Base-by-base conservation (phyloP, 2,888 invertebrate species). In the Apotomis turbidana region DNA sequence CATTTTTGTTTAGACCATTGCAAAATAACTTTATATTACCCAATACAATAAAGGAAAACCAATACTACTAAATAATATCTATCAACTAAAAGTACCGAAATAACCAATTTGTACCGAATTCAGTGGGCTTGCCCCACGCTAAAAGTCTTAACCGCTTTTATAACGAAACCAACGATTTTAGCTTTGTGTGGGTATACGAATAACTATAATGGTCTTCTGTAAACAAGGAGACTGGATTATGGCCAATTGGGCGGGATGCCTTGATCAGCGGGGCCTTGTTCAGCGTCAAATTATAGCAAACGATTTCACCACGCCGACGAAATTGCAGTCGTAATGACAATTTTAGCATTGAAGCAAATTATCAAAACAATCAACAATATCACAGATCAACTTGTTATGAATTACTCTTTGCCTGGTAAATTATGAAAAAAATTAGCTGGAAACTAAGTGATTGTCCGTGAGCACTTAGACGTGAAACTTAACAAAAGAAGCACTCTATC, bases 181-280 rank as follows among this genome's bases (percentile, higher is more conserved):
- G 6, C 9, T 8, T 0, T 49, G n/a, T 58, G 52, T 46, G 51
- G 51, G 38, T 52, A 71, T 60, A 57, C n/a, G 49, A 36, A 57
- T 38, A 62, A 51, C 13, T 59, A 13, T 52, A 51, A 58, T 38
- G 13, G 15, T n/a, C 52, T 55, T 59, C 38, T 66, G 69, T 66
- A 52, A 68, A 68, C 69, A 64, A 81, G 75, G 68, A 77, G 77
- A 83, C 81, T 85, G 79, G 79, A 83, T 67, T 85, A 83, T 81
- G 78, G 81, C 81, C 83, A 84, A 83, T 81, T 78, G 80, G 79
- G 80, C 84, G 83, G 83, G 86, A 87, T 76, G 81, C 90, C 90
- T 90, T 90, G 90, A 89, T 87, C 85, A 87, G 79, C 80, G 82
- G 41, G 83, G 85, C 91, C 90, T 91, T 90, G 89, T 76, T 79